These are phyloP conservation scores for Philantomba maxwellii DNA, from an alignment of 2,113 vertebrate species.

Conservation along the genomic window DNA sequence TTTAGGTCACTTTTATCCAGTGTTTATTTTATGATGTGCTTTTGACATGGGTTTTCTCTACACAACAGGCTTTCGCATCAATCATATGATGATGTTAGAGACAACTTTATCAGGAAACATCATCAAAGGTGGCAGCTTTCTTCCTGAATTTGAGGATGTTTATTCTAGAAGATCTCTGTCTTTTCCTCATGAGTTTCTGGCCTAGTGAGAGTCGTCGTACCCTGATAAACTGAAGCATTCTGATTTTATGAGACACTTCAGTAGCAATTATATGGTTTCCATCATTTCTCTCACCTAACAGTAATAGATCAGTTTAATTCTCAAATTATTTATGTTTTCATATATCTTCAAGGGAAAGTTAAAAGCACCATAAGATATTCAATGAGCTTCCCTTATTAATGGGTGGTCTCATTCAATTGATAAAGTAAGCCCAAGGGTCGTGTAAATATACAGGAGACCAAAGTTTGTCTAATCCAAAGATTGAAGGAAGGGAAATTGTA, in stretches of 20 bases:
- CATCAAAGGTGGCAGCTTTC: neutral
- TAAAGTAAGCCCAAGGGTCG: neutral
- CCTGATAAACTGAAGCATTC: neutral
- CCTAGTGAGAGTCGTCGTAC: neutral
- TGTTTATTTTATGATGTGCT: neutral
- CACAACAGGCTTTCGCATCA: neutral
- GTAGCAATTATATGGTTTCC: neutral
- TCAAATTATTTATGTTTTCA: slow-evolving; percentile 6
- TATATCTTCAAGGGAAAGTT: neutral
- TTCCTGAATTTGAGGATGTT: neutral
- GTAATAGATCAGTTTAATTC: neutral
- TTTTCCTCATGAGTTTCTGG: neutral
- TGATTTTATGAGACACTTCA: neutral
- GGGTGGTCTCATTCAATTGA: neutral
- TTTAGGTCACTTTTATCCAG: neutral
- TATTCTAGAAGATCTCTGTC: neutral
- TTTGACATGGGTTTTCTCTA: neutral
- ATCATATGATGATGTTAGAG: neutral
- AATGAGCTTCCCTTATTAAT: neutral
- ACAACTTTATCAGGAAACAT: neutral
- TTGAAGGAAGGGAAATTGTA: neutral
- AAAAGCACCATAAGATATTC: neutral
- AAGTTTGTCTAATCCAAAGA: neutral
- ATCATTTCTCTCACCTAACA: neutral
- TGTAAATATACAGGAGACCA: neutral